Percentiles rank a stretch among this genome's conserved stretches.
These are phyloP conservation scores for Apis dorsata DNA, from an alignment of 1,140 invertebrate genomes.

Conservation along the genomic window DNA sequence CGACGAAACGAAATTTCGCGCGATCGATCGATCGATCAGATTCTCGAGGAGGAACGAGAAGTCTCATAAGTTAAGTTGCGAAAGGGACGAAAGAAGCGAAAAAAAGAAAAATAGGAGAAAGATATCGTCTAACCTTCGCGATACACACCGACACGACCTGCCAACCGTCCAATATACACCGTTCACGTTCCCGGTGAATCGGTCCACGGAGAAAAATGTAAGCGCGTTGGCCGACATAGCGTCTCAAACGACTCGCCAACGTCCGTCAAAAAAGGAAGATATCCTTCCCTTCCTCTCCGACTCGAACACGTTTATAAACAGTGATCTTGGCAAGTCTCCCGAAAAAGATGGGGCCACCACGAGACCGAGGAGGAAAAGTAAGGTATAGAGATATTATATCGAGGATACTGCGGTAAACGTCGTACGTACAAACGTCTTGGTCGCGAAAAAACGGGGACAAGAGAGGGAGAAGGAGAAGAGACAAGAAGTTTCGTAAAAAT, in stretches of 20 bases:
- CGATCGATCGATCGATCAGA: too few relatives aligned
- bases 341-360: constrained; percentile 48
- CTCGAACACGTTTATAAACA: constrained; percentile 58
- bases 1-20: too few relatives aligned
- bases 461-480: too few relatives aligned
- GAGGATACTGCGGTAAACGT: constrained; percentile 20
- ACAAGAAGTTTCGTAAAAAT: neutral
- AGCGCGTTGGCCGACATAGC: constrained; percentile 11
- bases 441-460: neutral
- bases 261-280: constrained; percentile 49
- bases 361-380: constrained; percentile 25
- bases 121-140: neutral
- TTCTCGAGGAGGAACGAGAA: too few relatives aligned
- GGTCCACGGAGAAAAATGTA: constrained; percentile 32
- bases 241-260: constrained; percentile 41
- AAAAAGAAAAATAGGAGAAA: neutral
- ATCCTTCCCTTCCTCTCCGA: constrained; percentile 9
- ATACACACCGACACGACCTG: constrained; percentile 13
- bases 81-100: too few relatives aligned
- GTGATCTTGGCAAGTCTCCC: constrained; percentile 55
- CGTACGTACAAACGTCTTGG: neutral
- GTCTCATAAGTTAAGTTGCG: too few relatives aligned
- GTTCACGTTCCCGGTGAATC: constrained; percentile 38
- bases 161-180: constrained; percentile 22
- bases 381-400: constrained; percentile 33